Conservation (phyloP, 2,113 vertebrate genomes). For the Apodemus speciosus region DNA sequence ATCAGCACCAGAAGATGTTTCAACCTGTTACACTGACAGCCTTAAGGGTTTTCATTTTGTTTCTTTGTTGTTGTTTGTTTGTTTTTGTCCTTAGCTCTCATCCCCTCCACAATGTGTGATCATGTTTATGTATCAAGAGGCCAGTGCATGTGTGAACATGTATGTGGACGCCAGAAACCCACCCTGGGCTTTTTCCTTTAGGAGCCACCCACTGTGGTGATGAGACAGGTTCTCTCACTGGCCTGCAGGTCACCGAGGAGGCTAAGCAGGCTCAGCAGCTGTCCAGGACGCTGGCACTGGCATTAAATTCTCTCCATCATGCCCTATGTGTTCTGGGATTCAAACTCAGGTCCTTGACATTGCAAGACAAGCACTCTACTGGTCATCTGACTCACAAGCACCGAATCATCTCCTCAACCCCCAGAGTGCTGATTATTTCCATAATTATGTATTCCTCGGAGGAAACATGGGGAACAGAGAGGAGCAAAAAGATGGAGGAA, state of each 20-base stretch:
- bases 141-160: too few species aligned
- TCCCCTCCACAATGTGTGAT: not conserved
- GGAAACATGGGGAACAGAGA: not conserved
- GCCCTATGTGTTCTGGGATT: not conserved
- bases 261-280: not conserved
- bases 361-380: not conserved
- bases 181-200: not conserved
- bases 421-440: not conserved
- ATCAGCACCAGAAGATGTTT: not conserved
- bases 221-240: not conserved
- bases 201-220: not conserved
- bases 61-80: too few species aligned
- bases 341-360: not conserved
- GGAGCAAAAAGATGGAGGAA: too few species aligned
- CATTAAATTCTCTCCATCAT: too few species aligned
- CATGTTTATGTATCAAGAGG: not conserved
- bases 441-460: not conserved
- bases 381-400: too few species aligned
- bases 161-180: not conserved
- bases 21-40: fast-evolving
- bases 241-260: not conserved
- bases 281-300: not conserved
- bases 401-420: not conserved
- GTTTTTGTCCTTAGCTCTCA: not conserved
- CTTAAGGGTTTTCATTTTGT: not conserved